These are phyloP conservation scores for Mnemiopsis leidyi DNA, from an alignment of 37 sponge, comb jelly and placozoan genomes.

Conservation along the genomic window DNA sequence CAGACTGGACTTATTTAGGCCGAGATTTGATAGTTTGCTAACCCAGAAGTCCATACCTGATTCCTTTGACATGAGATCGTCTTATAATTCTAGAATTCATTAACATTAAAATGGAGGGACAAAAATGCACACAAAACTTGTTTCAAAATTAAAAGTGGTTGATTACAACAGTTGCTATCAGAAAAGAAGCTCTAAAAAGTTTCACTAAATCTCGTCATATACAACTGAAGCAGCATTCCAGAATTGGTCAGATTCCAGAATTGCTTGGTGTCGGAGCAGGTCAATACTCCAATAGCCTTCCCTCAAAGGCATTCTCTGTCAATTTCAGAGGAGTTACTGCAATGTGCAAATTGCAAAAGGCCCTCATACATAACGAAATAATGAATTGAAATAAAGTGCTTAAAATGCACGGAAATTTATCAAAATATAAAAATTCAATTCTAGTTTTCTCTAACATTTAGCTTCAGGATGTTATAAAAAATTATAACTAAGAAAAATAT, in stretches of 20 bases:
- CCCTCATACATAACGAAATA: too few relatives aligned
- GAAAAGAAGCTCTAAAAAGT: constrained; percentile 38
- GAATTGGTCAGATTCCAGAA: neutral
- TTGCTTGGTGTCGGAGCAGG: constrained; percentile 12
- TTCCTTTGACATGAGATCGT: too few relatives aligned
- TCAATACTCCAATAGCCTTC: constrained; percentile 49
- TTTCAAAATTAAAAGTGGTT: neutral
- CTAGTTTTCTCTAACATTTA: too few relatives aligned
- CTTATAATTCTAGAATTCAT: too few relatives aligned
- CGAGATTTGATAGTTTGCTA: too few relatives aligned
- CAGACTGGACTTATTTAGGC: too few relatives aligned
- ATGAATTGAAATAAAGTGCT: neutral
- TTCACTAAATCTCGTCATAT: constrained; percentile 35
- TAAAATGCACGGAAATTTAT: neutral
- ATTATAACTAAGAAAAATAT: too few relatives aligned
- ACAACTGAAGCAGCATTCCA: neutral
- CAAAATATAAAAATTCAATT: too few relatives aligned
- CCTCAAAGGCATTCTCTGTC: neutral
- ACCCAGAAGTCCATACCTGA: too few relatives aligned
- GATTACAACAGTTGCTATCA: constrained; percentile 55
- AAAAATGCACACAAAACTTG: too few relatives aligned
- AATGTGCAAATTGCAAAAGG: neutral
- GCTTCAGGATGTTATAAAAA: too few relatives aligned
- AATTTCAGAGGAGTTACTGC: neutral
- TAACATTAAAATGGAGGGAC: too few relatives aligned